Evolutionary conservation across 2,888 invertebrate genomes (phyloP).

Genomic region (Abscondita cerata): DNA sequence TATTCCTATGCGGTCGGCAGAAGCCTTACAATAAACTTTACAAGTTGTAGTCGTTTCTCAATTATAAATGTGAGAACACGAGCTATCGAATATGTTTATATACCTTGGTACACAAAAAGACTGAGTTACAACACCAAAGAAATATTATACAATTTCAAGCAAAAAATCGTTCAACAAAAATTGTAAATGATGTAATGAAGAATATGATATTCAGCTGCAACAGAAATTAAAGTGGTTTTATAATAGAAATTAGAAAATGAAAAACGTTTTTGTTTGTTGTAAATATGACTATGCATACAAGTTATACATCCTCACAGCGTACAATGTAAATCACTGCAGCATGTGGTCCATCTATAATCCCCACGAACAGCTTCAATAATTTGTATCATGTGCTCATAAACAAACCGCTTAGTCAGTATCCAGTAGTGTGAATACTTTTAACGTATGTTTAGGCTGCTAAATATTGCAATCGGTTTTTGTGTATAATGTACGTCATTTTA

Average conservation of each 20-base stretch:
- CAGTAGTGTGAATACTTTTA: slow-evolving; percentile 53
- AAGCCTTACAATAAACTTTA: slow-evolving; percentile 56
- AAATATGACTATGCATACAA: slow-evolving; percentile 35
- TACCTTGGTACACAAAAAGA: slow-evolving; percentile 37
- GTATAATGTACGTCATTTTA: too few relatives aligned
- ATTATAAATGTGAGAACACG: slow-evolving; percentile 56
- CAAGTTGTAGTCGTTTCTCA: slow-evolving; percentile 55
- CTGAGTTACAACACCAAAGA: slow-evolving; percentile 42
- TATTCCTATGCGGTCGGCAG: slow-evolving; percentile 49
- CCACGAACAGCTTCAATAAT: slow-evolving; percentile 51
- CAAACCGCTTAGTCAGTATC: slow-evolving; percentile 49
- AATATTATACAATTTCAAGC: neutral
- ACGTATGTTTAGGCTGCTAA: slow-evolving; percentile 44
- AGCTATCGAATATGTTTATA: slow-evolving; percentile 47
- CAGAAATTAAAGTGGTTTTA: too few relatives aligned
- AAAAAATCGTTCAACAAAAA: neutral
- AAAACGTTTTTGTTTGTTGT: slow-evolving; percentile 24
- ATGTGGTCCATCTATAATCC: slow-evolving; percentile 54
- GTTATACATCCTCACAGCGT: slow-evolving; percentile 45
- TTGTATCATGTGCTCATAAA: slow-evolving; percentile 51
- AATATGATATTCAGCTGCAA: too few relatives aligned
- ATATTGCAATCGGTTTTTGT: slow-evolving; percentile 22
- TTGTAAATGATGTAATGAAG: neutral
- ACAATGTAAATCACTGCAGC: slow-evolving; percentile 55
- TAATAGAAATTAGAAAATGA: neutral